phyloP scores from a whole-genome alignment of 2,113 vertebrate genomes.

The Pangasianodon gigas region DNA sequence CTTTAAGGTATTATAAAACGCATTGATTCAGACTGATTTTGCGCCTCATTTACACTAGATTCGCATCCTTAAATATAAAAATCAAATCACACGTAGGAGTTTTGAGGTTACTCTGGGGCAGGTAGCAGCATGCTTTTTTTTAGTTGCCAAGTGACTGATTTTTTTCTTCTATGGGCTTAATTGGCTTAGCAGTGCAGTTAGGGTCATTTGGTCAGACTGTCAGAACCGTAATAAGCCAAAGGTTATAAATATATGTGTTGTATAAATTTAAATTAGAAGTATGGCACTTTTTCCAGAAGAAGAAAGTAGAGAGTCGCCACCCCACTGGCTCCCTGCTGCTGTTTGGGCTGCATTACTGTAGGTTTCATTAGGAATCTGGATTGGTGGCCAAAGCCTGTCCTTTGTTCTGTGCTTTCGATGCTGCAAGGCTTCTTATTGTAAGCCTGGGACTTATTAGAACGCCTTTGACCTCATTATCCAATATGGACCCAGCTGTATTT shows the following conservation, averaged over 20 bases:
- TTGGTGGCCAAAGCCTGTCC: slow-evolving; percentile 52
- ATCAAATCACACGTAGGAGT: not conserved
- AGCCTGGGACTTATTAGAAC: slow-evolving; percentile 71
- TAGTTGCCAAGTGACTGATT: not conserved
- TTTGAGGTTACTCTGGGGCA: not conserved
- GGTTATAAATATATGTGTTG: slow-evolving; percentile 24
- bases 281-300: not conserved
- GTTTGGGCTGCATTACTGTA: slow-evolving; percentile 42
- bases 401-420: slow-evolving; percentile 60
- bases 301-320: slow-evolving; percentile 24
- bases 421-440: slow-evolving; percentile 54
- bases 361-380: slow-evolving; percentile 58
- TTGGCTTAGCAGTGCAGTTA: slow-evolving; percentile 14
- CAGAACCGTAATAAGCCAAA: slow-evolving; percentile 23
- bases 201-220: slow-evolving; percentile 22
- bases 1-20: not conserved
- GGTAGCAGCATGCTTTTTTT: not conserved
- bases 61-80: not conserved
- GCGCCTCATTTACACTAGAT: not conserved
- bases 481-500: slow-evolving; percentile 70
- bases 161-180: slow-evolving; percentile 10
- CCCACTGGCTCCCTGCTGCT: slow-evolving; percentile 26
- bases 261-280: slow-evolving; percentile 20
- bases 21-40: not conserved
- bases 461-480: slow-evolving; percentile 74